Evolutionary conservation across 2,113 vertebrate genomes (phyloP).

Genomic region (Brachyhypopomus occidentalis): DNA sequence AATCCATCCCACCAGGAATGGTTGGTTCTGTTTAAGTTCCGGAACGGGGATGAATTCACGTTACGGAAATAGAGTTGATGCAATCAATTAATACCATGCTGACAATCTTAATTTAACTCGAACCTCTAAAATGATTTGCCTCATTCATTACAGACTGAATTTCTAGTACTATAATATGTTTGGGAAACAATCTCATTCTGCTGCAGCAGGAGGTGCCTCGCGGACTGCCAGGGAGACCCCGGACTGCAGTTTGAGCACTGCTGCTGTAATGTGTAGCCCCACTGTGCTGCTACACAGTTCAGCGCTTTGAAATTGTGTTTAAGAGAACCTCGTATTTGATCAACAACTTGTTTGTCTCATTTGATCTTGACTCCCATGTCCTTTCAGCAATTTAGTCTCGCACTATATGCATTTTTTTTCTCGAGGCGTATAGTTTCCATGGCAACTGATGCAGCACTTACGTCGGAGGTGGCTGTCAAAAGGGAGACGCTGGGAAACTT

Average conservation of each 20-base stretch:
- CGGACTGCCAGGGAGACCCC: constrained; percentile 32
- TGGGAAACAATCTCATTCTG: constrained; percentile 38
- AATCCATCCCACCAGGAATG: not conserved
- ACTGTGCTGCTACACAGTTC: constrained; percentile 30
- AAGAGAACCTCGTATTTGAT: constrained; percentile 41
- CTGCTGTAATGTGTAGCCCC: constrained; percentile 38
- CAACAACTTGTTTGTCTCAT: constrained; percentile 46
- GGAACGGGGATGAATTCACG: constrained; percentile 2
- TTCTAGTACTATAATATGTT: constrained; percentile 34
- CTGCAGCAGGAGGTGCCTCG: constrained; percentile 25
- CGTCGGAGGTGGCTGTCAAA: not conserved
- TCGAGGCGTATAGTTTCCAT: constrained; percentile 51
- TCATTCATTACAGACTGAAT: constrained; percentile 13
- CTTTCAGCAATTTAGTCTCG: constrained; percentile 37
- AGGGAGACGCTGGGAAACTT: constrained; percentile 28
- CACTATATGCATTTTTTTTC: constrained; percentile 35
- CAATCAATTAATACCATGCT: constrained; percentile 30
- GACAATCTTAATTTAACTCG: constrained; percentile 17
- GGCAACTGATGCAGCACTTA: constrained; percentile 48
- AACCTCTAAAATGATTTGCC: constrained; percentile 30
- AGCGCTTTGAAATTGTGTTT: constrained; percentile 38
- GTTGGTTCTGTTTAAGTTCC: not conserved
- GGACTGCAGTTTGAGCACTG: constrained; percentile 13
- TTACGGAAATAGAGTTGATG: not conserved
- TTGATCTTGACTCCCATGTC: constrained; percentile 42